Base-by-base conservation (phyloP, 1,140 invertebrate species). In the Charaxes varanes region DNA sequence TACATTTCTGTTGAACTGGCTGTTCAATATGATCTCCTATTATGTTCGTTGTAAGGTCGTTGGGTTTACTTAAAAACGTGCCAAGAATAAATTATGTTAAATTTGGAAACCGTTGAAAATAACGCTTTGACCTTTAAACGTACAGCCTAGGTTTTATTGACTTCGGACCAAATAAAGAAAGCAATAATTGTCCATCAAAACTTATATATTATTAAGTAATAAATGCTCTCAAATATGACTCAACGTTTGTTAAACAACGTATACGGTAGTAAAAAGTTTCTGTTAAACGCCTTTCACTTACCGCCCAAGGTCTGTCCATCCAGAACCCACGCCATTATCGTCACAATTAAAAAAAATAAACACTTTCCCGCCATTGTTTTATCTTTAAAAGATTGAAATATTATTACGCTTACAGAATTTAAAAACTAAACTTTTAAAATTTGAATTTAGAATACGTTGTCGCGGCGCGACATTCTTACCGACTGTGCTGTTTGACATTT, bases 281-380 rank as follows among this genome's bases (percentile, higher is more conserved):
- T 10, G 16, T 1, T 49, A 53, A 56, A 51, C 49, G 23, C 63
- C 63, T 73, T 70, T 73, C 63, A 70, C 69, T 73, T 44, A 70
- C 66, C 69, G 16, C 53, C 57, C 62, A 70, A 70, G 62, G 64
- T 70, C 48, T 72, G 68, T 28, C 58, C 68, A 41, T 62, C 51
- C 28, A 69, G 32, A 31, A 67, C 58, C 17, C 48, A 41, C 16
- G 53, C 53, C 54, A 68, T 35, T 10, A 43, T 23, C 2, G 42
- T 38, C 30, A 57, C 26, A 41, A 53, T 51, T 13, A 67, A 50
- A 41, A n/a, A n/a, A n/a, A n/a, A n/a, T n/a, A n/a, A n/a, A n/a
- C n/a, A n/a, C n/a, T n/a, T n/a, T n/a, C n/a, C n/a, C n/a, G n/a
- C n/a, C n/a, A n/a, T n/a, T n/a, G n/a, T n/a, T n/a, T n/a, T n/a